These are phyloP conservation scores for Takifugu ocellatus DNA, from an alignment of 2,797 vertebrate genomes.

Conservation along the genomic window DNA sequence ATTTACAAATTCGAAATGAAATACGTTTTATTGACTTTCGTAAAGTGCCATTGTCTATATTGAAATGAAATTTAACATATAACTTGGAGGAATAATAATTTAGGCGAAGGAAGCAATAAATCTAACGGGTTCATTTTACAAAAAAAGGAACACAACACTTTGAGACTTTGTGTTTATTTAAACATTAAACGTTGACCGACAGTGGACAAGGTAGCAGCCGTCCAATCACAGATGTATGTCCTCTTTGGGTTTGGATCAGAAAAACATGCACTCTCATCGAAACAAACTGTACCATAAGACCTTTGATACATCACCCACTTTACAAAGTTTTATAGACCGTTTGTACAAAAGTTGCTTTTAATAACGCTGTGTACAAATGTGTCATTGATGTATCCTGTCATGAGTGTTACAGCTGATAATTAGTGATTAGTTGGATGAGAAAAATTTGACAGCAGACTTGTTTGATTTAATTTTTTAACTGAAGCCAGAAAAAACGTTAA, in stretches of 20 bases:
- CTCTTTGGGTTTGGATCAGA: constrained; percentile 19
- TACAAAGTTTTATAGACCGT: constrained; percentile 56
- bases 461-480: neutral
- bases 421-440: neutral
- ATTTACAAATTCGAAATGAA: no score
- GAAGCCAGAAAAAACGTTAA: neutral
- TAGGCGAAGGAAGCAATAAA: neutral
- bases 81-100: no score
- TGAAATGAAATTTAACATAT: no score
- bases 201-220: constrained; percentile 55
- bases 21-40: no score
- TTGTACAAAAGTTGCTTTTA: constrained; percentile 63
- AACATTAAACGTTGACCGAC: constrained; percentile 64
- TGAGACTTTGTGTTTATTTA: constrained; percentile 68
- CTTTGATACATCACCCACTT: constrained; percentile 50
- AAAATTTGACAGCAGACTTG: no score
- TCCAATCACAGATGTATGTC: constrained; percentile 18
- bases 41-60: no score
- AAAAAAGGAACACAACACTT: constrained; percentile 25
- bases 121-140: constrained; percentile 31
- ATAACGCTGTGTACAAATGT: constrained; percentile 58
- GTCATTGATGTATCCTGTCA: constrained; percentile 17
- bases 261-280: constrained; percentile 62
- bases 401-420: neutral
- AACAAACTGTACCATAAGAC: constrained; percentile 60